Evolutionary conservation across 2,113 vertebrate genomes (phyloP).

Genomic region (Hepsetus odoe): DNA sequence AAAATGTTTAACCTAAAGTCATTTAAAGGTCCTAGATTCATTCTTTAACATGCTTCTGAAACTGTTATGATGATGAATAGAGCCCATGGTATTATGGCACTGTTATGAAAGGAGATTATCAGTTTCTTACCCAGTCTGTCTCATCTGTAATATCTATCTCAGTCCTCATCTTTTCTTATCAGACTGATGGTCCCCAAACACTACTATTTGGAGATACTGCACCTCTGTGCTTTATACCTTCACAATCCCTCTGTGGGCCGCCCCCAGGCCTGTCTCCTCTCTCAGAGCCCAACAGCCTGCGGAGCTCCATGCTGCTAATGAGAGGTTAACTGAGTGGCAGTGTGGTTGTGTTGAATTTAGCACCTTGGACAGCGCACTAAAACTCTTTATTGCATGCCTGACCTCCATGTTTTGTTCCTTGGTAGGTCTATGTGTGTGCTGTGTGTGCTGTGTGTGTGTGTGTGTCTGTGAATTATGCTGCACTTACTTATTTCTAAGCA

Average conservation of each 20-base stretch:
- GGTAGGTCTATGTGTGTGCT: conserved; percentile 30
- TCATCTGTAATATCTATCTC: conserved; percentile 17
- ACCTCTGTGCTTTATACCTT: neutral
- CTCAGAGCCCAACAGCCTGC: conserved; percentile 9
- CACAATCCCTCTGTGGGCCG: neutral
- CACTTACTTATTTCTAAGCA: conserved; percentile 80
- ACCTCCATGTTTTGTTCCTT: conserved; percentile 83
- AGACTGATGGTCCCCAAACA: conserved; percentile 29
- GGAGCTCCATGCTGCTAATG: conserved; percentile 72
- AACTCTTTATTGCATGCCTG: conserved; percentile 90
- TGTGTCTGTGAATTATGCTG: conserved; percentile 17
- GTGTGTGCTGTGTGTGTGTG: neutral
- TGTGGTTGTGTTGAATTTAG: conserved; percentile 91
- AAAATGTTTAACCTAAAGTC: neutral
- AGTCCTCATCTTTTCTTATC: conserved; percentile 34
- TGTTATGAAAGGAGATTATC: conserved; percentile 8
- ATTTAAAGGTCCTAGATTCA: neutral
- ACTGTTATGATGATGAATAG: neutral
- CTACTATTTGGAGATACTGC: neutral
- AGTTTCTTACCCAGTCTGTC: neutral
- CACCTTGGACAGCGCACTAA: conserved; percentile 92
- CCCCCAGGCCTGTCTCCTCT: conserved; percentile 15
- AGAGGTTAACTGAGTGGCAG: conserved; percentile 88
- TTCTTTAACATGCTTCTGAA: neutral
- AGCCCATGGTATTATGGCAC: neutral